Conservation (phyloP, 2,113 vertebrate species). For the Macquaria ambigua region DNA sequence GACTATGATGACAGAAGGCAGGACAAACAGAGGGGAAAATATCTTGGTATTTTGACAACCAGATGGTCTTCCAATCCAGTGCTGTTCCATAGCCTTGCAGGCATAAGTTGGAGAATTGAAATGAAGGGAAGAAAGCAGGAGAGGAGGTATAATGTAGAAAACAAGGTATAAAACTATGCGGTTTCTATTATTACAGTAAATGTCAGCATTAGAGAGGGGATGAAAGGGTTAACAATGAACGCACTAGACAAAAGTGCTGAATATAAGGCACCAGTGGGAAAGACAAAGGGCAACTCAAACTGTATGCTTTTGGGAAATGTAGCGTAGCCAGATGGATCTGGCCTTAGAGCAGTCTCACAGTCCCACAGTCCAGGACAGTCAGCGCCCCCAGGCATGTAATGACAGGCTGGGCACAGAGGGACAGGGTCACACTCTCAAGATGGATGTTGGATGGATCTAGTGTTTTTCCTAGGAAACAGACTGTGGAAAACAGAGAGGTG, state of each 20-base stretch:
- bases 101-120: neutral
- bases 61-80: constrained; percentile 21
- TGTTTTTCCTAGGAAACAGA: constrained; percentile 26
- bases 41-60: neutral
- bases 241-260: neutral
- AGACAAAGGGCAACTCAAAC: constrained; percentile 26
- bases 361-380: constrained; percentile 39
- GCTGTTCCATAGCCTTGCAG: neutral
- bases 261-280: constrained; percentile 12
- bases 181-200: neutral
- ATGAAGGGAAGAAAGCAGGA: neutral
- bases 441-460: constrained; percentile 13
- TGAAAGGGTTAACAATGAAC: neutral
- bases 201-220: neutral
- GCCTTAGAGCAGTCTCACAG: constrained; percentile 20
- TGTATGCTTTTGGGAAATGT: constrained; percentile 46
- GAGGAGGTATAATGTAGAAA: neutral
- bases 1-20: neutral
- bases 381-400: constrained; percentile 26
- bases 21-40: neutral
- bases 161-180: neutral
- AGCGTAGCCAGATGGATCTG: constrained; percentile 44
- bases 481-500: neutral
- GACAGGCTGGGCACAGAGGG: constrained; percentile 26
- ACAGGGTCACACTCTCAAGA: constrained; percentile 62